A percentile compares a stretch with the other conserved stretches of the same genome.
phyloP scores from a whole-genome alignment of 2,797 vertebrate species.

The Cryptoblepharus egeriae region DNA sequence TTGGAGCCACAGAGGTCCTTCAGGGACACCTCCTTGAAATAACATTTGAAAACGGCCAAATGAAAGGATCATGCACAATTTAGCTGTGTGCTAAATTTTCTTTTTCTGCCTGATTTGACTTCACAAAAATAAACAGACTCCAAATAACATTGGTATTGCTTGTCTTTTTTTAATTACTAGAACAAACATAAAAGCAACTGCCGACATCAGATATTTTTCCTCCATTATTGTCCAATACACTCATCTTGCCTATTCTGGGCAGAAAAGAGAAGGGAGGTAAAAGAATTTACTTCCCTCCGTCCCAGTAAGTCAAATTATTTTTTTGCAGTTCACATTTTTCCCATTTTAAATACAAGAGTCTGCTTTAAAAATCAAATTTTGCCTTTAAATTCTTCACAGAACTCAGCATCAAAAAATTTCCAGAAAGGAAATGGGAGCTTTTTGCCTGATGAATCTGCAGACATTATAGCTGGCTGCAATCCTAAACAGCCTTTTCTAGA shows the following conservation, averaged over 20 bases:
- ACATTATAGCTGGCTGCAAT: too few species aligned
- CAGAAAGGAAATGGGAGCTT: too few species aligned
- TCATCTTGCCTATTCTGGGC: neutral
- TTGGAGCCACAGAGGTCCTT: neutral
- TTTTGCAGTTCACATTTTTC: neutral
- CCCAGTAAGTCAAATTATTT: neutral
- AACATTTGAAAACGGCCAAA: conserved; percentile 8
- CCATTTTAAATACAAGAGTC: neutral
- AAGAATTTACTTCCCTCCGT: neutral
- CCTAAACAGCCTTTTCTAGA: too few species aligned
- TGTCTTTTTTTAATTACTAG: neutral
- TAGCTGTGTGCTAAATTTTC: neutral
- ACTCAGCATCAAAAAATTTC: conserved; percentile 28
- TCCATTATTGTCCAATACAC: neutral
- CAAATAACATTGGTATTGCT: neutral
- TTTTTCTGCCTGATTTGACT: conserved; percentile 21
- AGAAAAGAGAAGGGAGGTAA: neutral
- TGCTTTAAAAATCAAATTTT: neutral
- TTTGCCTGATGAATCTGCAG: too few species aligned
- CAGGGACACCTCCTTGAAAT: neutral
- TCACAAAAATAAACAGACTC: neutral
- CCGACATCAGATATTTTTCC: neutral
- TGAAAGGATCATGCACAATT: neutral
- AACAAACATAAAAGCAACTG: neutral
- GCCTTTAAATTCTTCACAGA: neutral